Percentiles rank a stretch among this genome's conserved stretches.
Conservation (phyloP, 2,113 vertebrate species). For the Gallinago media region DNA sequence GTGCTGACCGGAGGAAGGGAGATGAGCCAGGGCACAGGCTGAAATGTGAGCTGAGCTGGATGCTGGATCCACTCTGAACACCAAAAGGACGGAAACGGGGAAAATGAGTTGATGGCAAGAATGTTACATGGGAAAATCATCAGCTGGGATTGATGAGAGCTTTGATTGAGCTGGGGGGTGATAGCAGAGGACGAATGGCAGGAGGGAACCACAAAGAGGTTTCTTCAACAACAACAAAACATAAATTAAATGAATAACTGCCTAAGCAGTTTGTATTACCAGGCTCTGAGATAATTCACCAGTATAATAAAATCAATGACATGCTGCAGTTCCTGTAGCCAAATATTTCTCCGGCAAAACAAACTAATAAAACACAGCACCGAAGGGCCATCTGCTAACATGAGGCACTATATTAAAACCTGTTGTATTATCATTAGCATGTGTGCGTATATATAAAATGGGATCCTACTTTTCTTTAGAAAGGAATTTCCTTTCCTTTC, state of each 20-base stretch:
- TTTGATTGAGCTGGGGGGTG: neutral
- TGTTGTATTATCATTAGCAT: neutral
- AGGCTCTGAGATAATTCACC: slow-evolving; percentile 14
- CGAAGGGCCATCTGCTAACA: neutral
- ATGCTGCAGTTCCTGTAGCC: slow-evolving; percentile 11
- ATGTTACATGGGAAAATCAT: neutral
- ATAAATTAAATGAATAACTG: neutral
- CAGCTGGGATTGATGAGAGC: neutral
- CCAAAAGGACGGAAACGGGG: neutral
- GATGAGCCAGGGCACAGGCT: neutral
- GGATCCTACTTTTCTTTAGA: neutral
- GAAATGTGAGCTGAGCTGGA: neutral
- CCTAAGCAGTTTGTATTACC: neutral
- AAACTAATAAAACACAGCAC: slow-evolving; percentile 3
- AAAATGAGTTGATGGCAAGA: neutral
- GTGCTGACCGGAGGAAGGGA: neutral
- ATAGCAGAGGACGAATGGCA: neutral
- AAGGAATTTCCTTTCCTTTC: neutral
- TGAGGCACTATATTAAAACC: neutral
- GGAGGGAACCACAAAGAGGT: neutral
- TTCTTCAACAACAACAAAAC: neutral
- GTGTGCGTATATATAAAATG: neutral
- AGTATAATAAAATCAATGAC: slow-evolving; percentile 20
- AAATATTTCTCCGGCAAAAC: slow-evolving; percentile 33
- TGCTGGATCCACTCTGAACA: neutral